Evolutionary conservation across 2,113 vertebrate genomes (phyloP).

Genomic region (Myodes glareolus): DNA sequence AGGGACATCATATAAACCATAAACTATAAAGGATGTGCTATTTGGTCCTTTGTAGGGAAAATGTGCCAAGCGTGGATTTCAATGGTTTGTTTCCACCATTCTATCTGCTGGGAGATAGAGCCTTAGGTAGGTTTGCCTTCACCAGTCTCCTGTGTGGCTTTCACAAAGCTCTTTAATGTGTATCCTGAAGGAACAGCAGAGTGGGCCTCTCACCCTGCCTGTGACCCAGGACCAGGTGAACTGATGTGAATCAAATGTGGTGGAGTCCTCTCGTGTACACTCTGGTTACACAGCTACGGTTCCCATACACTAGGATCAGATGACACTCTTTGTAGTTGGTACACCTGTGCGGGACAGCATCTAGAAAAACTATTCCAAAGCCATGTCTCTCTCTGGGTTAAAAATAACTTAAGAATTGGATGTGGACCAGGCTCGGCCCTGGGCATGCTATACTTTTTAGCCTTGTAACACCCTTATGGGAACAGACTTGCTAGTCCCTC

Average conservation of each 20-base stretch:
- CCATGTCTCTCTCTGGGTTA: not conserved
- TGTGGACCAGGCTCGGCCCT: not conserved
- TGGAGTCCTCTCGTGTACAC: not conserved
- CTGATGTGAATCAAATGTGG: not conserved
- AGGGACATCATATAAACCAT: not conserved
- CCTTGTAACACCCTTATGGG: not conserved
- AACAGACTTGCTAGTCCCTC: not conserved
- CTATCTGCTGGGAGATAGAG: not conserved
- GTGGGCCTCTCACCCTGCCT: not conserved
- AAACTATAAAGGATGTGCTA: not conserved
- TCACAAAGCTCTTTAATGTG: not conserved
- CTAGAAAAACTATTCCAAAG: not conserved
- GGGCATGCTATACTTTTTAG: not conserved
- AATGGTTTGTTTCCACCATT: not conserved
- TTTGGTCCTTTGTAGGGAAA: not conserved
- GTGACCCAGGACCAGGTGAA: not conserved
- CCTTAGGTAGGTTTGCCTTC: not conserved
- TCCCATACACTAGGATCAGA: not conserved
- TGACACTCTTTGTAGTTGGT: not conserved
- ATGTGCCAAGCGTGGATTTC: not conserved
- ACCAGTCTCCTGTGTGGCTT: not conserved
- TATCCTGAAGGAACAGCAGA: not conserved
- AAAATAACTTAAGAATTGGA: conserved; percentile 22
- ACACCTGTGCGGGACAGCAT: not conserved
- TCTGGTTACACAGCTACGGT: not conserved